A percentile compares a stretch with the other conserved stretches of the same genome.
Conservation (phyloP, 2,113 vertebrate genomes). For the Larimichthys polyactis region DNA sequence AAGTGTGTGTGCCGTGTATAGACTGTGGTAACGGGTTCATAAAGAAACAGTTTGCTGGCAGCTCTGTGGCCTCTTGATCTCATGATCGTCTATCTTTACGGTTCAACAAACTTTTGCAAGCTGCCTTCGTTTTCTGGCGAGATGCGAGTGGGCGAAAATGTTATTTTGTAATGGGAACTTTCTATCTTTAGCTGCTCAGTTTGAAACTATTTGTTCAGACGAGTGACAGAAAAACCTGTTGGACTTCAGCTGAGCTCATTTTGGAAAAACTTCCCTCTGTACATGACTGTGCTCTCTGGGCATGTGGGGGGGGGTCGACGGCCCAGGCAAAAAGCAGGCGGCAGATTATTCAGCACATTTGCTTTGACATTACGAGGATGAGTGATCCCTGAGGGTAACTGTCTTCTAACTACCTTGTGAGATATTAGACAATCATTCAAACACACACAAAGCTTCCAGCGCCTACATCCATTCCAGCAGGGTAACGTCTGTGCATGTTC, state of each 20-base stretch:
- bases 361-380: conserved; percentile 54
- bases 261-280: conserved; percentile 34
- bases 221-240: conserved; percentile 17
- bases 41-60: conserved; percentile 21
- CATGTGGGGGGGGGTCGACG: conserved; percentile 2
- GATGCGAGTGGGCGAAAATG: not conserved
- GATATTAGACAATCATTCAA: conserved; percentile 62
- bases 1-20: conserved; percentile 49
- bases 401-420: conserved; percentile 33
- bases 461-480: conserved; percentile 20
- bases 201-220: not conserved
- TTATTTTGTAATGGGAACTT: not conserved
- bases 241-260: conserved; percentile 53
- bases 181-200: not conserved
- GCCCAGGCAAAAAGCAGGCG: conserved; percentile 33
- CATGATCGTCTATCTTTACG: not conserved
- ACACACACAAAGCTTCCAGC: conserved; percentile 28
- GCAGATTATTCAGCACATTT: conserved; percentile 57
- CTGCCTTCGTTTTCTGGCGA: not conserved
- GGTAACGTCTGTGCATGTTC: conserved; percentile 49
- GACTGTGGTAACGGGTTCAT: conserved; percentile 58
- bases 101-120: not conserved
- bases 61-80: conserved; percentile 23
- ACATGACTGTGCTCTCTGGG: conserved; percentile 37
- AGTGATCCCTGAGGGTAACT: conserved; percentile 47